Conservation (phyloP, 2,888 invertebrate genomes). For the Eupithecia inturbata region DNA sequence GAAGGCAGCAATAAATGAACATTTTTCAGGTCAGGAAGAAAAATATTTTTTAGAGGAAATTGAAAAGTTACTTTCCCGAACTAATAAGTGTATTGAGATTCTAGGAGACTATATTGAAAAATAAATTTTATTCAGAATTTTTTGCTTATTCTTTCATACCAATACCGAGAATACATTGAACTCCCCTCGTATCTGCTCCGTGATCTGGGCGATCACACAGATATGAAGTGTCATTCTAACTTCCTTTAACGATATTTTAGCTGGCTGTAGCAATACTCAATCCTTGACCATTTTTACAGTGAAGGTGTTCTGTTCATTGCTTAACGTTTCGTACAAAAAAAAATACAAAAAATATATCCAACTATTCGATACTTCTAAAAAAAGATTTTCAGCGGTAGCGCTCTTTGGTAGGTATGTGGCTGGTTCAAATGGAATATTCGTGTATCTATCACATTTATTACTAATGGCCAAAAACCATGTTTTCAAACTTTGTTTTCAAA, state of each 20-base stretch:
- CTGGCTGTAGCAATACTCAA: background rate
- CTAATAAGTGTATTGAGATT: no score
- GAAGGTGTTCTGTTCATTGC: background rate
- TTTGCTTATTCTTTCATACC: no score
- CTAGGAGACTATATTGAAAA: no score
- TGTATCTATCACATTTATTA: slow-evolving; percentile 30
- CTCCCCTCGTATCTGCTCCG: no score
- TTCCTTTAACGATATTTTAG: background rate
- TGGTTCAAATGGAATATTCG: slow-evolving; percentile 34
- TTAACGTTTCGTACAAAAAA: background rate
- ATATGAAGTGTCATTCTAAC: no score
- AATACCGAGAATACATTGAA: no score
- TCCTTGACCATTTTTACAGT: background rate
- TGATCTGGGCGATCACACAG: no score
- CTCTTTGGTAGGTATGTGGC: slow-evolving; percentile 11
- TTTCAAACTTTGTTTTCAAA: slow-evolving; percentile 11
- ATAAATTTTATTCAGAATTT: no score
- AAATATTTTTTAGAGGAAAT: no score
- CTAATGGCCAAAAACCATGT: slow-evolving; percentile 33
- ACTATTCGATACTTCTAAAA: background rate
- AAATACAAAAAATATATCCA: background rate
- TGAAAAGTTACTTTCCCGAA: no score
- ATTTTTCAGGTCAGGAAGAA: no score
- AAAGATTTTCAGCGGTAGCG: background rate
- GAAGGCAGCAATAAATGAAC: no score